Evolutionary conservation across 1,140 invertebrate species (phyloP), one percentile per base, ranked within the genome.

Genomic region (Drosophila setifemur): DNA sequence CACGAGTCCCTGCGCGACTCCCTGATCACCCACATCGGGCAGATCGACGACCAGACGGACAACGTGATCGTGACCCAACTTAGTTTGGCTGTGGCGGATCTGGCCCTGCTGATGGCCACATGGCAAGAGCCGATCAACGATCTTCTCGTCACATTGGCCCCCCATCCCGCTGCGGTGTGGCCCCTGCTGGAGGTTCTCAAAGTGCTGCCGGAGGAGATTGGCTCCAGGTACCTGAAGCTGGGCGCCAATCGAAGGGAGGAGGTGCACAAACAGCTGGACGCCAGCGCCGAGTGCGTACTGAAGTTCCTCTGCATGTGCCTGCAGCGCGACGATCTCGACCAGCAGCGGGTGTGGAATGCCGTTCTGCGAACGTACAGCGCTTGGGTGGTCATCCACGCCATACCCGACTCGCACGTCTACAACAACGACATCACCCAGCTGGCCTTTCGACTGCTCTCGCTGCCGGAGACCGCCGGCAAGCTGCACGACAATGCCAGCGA

Each of bases 171-270:
- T 58, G 94, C 93, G 90, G 90, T 95, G 49, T 96, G 94, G 93
- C 95, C 97, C 21, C 91, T 99, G 19, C 89, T 99, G 73, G 97
- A 99, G 93, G 94, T 99, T 57, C 92, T 99, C 31, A 98, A 95
- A 31, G 95, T 98, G 5, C 92, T 99, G 74, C 98, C 98, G n/a
- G 98, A 99, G 93, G 98, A 99, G 94, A 94, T 98, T 26, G 95
- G 95, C 83, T 96, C 94, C 7, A 91, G 95, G 77, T 94, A 94
- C 70, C 91, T 99, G 19, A 94, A 96, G 82, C 91, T 99, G 50
- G 97, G 97, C 18, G 96, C 96, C 60, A 99, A 99, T 91, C 92
- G 98, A 75, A 91, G 98, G 50, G 93, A 95, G 63, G 95, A 98
- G 89, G 93, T 99, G 12, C 93, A 95, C 73, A 92, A 94, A 44